These are phyloP conservation scores for Karalla daura DNA, from an alignment of 2,797 vertebrate genomes.

Conservation along the genomic window DNA sequence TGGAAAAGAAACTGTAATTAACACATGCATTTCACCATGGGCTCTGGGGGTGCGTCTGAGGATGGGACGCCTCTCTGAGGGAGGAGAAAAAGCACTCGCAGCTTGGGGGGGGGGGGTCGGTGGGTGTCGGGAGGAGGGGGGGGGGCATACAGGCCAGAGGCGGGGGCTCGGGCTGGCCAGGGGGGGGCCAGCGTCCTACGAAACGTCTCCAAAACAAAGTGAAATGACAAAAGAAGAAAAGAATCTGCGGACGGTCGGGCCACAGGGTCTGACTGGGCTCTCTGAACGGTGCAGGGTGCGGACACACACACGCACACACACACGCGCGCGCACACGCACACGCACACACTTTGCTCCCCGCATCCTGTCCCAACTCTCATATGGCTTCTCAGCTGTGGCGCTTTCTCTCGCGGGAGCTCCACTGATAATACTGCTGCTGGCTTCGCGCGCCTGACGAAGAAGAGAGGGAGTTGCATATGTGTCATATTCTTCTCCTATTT, in stretches of 20 bases:
- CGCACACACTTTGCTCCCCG: conserved; percentile 26
- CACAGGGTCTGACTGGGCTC: conserved; percentile 54
- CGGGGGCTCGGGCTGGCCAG: conserved; percentile 40
- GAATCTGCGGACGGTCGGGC: conserved; percentile 48
- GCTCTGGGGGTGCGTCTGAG: conserved; percentile 80
- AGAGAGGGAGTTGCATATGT: conserved; percentile 58
- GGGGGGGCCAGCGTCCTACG: conserved; percentile 63
- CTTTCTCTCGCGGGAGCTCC: conserved; percentile 55
- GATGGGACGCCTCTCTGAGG: conserved; percentile 53
- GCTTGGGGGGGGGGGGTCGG: conserved; percentile 38
- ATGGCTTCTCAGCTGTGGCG: conserved; percentile 76
- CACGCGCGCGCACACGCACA: neutral
- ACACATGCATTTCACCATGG: conserved; percentile 91
- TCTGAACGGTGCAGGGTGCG: conserved; percentile 33
- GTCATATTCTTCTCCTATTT: conserved; percentile 22
- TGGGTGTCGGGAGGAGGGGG: conserved; percentile 27
- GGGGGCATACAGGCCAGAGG: conserved; percentile 22
- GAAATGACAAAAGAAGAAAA: conserved; percentile 35
- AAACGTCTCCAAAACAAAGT: conserved; percentile 53
- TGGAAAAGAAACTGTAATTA: conserved; percentile 93
- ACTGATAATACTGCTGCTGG: conserved; percentile 77
- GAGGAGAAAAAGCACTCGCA: conserved; percentile 29
- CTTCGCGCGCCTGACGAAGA: conserved; percentile 49
- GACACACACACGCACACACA: neutral
- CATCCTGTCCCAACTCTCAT: conserved; percentile 55